Evolutionary conservation across 2,888 invertebrate genomes (phyloP).

Genomic region (Disparrhopalites patrizii): DNA sequence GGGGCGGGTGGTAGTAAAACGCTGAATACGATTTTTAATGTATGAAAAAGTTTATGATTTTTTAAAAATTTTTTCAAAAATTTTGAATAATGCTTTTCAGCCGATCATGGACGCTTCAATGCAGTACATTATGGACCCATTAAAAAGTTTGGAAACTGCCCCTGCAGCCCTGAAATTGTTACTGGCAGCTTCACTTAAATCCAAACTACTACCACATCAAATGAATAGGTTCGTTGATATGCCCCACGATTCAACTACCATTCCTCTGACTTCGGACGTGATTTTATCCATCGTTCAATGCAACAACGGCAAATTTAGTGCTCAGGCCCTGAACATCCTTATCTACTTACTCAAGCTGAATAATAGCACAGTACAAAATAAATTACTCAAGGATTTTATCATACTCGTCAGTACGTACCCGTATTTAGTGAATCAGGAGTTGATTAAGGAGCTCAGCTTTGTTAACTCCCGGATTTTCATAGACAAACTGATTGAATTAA

Average conservation of each 20-base stretch:
- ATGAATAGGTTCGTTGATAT: constrained; percentile 13
- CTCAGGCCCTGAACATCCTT: constrained; percentile 19
- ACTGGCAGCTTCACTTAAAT: constrained; percentile 10
- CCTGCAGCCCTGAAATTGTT: constrained; percentile 17
- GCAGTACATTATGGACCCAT: constrained; percentile 21
- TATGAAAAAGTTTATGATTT: too few species aligned
- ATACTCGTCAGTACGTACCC: constrained; percentile 21
- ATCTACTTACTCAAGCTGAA: constrained; percentile 24
- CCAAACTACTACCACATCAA: constrained; percentile 24
- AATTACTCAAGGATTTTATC: constrained; percentile 21
- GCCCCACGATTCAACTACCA: constrained; percentile 22
- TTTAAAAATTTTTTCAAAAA: not conserved
- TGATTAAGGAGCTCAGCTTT: constrained; percentile 27
- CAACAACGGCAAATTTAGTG: constrained; percentile 24
- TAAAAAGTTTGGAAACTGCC: constrained; percentile 26
- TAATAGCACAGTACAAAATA: constrained; percentile 27
- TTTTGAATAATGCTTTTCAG: constrained; percentile 5
- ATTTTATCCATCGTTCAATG: constrained; percentile 19
- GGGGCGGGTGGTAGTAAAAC: too few species aligned
- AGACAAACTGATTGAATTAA: constrained; percentile 27
- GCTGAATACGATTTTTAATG: too few species aligned
- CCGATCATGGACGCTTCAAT: constrained; percentile 16
- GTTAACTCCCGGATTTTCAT: constrained; percentile 28
- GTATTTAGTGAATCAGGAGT: constrained; percentile 26
- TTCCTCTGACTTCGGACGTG: constrained; percentile 22